phyloP scores from a whole-genome alignment of 2,888 invertebrate genomes.

The Melitaea athalia region DNA sequence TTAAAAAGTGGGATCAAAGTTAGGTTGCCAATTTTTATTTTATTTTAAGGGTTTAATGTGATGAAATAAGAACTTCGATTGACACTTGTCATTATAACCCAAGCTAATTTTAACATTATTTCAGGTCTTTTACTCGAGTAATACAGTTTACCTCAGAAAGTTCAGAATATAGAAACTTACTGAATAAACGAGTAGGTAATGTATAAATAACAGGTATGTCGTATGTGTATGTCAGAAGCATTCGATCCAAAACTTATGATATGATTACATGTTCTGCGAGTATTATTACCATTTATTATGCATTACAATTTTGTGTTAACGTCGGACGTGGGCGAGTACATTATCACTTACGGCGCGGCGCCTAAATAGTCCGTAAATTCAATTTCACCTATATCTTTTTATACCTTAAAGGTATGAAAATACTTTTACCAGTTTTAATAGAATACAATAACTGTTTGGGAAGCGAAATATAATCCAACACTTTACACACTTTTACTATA shows the following conservation, averaged over 20 bases:
- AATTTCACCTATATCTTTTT: not conserved
- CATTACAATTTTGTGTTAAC: conserved; percentile 12
- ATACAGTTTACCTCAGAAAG: not conserved
- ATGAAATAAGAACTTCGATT: too few relatives aligned
- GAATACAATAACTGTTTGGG: too few relatives aligned
- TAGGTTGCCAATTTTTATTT: too few relatives aligned
- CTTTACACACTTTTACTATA: too few relatives aligned
- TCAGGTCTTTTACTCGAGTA: not conserved
- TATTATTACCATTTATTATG: conserved; percentile 1
- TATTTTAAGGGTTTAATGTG: too few relatives aligned
- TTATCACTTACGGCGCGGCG: not conserved
- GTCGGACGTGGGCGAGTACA: not conserved
- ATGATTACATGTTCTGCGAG: not conserved
- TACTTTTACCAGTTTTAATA: too few relatives aligned
- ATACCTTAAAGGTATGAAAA: not conserved
- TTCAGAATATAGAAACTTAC: not conserved
- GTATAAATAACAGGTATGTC: not conserved
- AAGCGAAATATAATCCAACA: too few relatives aligned
- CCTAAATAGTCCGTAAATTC: not conserved
- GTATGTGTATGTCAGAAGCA: not conserved
- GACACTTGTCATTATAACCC: too few relatives aligned
- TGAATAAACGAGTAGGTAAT: not conserved
- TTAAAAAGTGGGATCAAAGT: too few relatives aligned
- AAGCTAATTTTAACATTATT: too few relatives aligned
- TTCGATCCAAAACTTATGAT: conserved; percentile 7